Evolutionary conservation across 2,888 invertebrate species (phyloP).

Genomic region (Drosophila anomelani): DNA sequence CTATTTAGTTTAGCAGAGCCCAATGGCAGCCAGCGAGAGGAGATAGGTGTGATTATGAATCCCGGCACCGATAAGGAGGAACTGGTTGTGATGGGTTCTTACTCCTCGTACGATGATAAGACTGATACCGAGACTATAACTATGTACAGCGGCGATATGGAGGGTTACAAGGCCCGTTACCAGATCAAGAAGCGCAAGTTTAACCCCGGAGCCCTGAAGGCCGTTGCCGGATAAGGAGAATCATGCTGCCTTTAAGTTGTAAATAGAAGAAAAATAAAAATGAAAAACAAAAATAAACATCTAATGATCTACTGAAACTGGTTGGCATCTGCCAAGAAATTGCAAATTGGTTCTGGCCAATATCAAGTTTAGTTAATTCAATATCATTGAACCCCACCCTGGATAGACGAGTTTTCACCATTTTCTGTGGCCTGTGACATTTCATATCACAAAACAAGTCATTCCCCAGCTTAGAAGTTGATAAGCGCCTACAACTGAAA

Average conservation of each 20-base stretch:
- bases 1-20: conserved; percentile 57
- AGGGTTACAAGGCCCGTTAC: conserved; percentile 82
- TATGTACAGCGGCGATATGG: conserved; percentile 84
- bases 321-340: conserved; percentile 44
- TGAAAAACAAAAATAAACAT: conserved; percentile 15
- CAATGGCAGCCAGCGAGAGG: conserved; percentile 83
- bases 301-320: conserved; percentile 50
- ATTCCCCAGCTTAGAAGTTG: conserved; percentile 3
- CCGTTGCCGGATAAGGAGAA: conserved; percentile 74
- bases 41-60: conserved; percentile 83
- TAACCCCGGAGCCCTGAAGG: conserved; percentile 73
- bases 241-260: conserved; percentile 6
- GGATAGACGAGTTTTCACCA: conserved; percentile 58
- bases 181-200: conserved; percentile 81
- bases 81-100: conserved; percentile 83
- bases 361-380: conserved; percentile 57
- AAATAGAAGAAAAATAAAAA: conserved; percentile 22
- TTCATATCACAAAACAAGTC: conserved; percentile 6
- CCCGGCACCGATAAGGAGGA: conserved; percentile 82
- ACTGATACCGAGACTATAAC: conserved; percentile 80
- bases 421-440: conserved; percentile 51
- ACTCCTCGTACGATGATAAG: conserved; percentile 78
- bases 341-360: conserved; percentile 44
- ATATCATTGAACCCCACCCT: conserved; percentile 57
- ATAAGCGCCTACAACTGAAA: conserved; percentile 18